Conservation (phyloP, 2,113 vertebrate genomes). For the Elaphurus davidianus region DNA sequence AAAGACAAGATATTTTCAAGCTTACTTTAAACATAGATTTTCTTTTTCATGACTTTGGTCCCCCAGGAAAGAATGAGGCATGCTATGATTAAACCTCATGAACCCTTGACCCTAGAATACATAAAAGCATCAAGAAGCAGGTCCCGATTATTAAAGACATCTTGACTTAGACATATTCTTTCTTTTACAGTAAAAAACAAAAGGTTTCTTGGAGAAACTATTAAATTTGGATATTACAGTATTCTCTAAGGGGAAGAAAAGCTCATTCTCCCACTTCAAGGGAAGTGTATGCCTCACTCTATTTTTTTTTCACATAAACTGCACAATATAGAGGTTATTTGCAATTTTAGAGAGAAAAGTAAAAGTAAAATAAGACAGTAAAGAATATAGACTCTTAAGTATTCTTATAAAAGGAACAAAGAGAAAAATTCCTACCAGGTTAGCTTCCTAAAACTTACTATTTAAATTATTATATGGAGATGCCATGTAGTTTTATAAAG, state of each 20-base stretch:
- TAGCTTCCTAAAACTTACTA: neutral
- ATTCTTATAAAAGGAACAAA: neutral
- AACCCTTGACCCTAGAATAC: neutral
- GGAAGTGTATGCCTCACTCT: neutral
- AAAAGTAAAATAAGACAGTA: neutral
- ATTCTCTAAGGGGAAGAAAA: neutral
- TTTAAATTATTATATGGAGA: neutral
- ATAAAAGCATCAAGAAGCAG: neutral
- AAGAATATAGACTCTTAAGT: neutral
- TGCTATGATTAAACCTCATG: neutral
- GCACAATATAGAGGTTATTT: neutral
- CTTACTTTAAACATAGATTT: neutral
- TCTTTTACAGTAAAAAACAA: conserved; percentile 30
- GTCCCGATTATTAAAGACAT: neutral
- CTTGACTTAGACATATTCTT: conserved; percentile 38
- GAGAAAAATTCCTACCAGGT: neutral
- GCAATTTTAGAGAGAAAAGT: neutral
- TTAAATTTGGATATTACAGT: conserved; percentile 6
- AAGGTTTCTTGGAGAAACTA: neutral
- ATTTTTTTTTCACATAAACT: neutral
- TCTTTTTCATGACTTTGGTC: neutral
- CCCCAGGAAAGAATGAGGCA: neutral
- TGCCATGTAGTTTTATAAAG: neutral
- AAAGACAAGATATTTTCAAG: neutral
- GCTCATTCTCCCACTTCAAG: neutral